Percentiles rank a stretch among this genome's conserved stretches.
These are phyloP conservation scores for Heteronetta atricapilla DNA, from an alignment of 2,113 vertebrate genomes.

Conservation along the genomic window DNA sequence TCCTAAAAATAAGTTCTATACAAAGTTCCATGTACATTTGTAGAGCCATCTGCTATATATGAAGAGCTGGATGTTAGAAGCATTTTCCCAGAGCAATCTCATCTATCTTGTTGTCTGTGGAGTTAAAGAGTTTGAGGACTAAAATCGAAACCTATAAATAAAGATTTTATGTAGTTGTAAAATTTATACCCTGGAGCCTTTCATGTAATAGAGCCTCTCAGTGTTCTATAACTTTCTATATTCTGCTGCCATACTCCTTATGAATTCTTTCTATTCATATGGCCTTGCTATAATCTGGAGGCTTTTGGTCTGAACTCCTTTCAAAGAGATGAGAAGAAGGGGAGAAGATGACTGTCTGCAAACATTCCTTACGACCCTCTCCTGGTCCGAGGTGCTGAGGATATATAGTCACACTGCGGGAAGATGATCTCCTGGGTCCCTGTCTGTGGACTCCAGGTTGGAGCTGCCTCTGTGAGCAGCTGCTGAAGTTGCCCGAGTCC, in stretches of 20 bases:
- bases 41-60: conserved; percentile 22
- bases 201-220: background rate
- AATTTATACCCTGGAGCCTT: conserved; percentile 10
- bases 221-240: background rate
- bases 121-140: conserved; percentile 32
- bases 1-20: background rate
- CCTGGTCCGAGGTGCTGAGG: background rate
- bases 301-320: background rate
- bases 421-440: background rate
- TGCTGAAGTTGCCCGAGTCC: background rate
- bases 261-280: accelerated
- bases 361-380: accelerated
- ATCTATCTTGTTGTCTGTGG: conserved; percentile 47
- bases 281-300: background rate
- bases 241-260: background rate
- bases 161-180: conserved; percentile 26
- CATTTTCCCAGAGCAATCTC: conserved; percentile 27
- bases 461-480: background rate
- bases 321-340: background rate
- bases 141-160: conserved; percentile 40
- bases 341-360: background rate
- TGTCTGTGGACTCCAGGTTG: background rate
- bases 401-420: background rate
- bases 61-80: conserved; percentile 7
- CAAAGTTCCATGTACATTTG: background rate